Conservation (phyloP, 2,888 invertebrate species). For the Watsonalla cultraria region DNA sequence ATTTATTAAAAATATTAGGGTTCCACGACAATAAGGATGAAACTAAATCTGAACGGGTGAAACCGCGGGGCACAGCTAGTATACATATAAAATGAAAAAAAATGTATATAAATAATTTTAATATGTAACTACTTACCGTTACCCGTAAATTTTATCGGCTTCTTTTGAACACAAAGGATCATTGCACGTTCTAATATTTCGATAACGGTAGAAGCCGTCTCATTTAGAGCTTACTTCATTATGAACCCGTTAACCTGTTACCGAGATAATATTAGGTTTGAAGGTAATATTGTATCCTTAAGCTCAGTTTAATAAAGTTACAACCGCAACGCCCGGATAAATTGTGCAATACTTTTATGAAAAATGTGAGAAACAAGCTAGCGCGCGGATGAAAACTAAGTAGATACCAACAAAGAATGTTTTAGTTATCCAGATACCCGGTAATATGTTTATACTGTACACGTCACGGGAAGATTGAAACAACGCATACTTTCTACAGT, state of each 20-base stretch:
- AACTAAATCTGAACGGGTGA: too few species aligned
- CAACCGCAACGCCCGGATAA: neutral
- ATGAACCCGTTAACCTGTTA: neutral
- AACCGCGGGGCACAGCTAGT: too few species aligned
- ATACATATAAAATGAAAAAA: too few species aligned
- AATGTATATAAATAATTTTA: too few species aligned
- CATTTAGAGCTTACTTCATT: constrained; percentile 6
- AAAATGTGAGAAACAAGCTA: neutral
- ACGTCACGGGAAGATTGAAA: neutral
- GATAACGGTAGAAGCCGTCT: neutral
- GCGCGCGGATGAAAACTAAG: neutral
- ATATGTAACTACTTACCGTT: too few species aligned
- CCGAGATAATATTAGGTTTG: neutral
- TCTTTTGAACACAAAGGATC: neutral
- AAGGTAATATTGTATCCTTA: neutral
- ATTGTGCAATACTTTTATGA: neutral
- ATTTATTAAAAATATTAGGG: too few species aligned
- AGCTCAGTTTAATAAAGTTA: neutral
- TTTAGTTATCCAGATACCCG: neutral
- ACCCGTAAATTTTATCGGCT: neutral
- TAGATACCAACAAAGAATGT: neutral
- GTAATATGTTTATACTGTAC: neutral
- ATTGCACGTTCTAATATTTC: neutral
- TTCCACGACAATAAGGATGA: too few species aligned
- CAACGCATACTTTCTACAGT: too few species aligned